Percentiles rank a stretch among this genome's conserved stretches.
phyloP scores from a whole-genome alignment of 1,140 invertebrate genomes.

The Mesaphorura yosii region DNA sequence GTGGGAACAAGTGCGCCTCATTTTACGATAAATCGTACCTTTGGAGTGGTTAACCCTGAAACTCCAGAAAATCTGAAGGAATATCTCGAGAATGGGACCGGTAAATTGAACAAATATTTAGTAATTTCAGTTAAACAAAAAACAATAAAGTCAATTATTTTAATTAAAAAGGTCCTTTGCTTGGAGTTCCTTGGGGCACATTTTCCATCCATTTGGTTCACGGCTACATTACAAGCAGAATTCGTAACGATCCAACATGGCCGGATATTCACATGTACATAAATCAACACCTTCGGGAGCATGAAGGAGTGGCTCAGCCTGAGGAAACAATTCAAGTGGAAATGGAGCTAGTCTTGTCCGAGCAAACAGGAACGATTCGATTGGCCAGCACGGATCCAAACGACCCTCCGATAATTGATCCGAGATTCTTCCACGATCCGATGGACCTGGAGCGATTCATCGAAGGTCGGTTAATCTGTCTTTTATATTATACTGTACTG shows the following conservation, averaged over 20 bases:
- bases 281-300: background rate
- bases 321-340: slow-evolving; percentile 7
- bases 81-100: slow-evolving; percentile 3
- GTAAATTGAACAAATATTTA: slow-evolving; percentile 1
- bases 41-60: background rate
- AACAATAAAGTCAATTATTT: background rate
- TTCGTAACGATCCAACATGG: background rate
- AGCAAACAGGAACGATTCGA: slow-evolving; percentile 32
- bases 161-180: background rate
- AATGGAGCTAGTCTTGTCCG: slow-evolving; percentile 4
- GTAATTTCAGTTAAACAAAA: too few species aligned
- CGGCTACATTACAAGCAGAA: slow-evolving; percentile 3
- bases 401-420: slow-evolving; percentile 42
- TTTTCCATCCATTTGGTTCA: slow-evolving; percentile 1
- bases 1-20: slow-evolving; percentile 54
- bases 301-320: background rate
- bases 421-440: slow-evolving; percentile 37
- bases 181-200: background rate
- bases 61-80: background rate
- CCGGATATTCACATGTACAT: slow-evolving; percentile 12
- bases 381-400: slow-evolving; percentile 37
- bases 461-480: slow-evolving; percentile 36
- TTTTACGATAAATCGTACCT: background rate
- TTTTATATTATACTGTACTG: slow-evolving; percentile 32
- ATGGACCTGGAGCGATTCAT: slow-evolving; percentile 30